phyloP scores from a whole-genome alignment of 2,888 invertebrate genomes.

The Neoitamus cyanurus region DNA sequence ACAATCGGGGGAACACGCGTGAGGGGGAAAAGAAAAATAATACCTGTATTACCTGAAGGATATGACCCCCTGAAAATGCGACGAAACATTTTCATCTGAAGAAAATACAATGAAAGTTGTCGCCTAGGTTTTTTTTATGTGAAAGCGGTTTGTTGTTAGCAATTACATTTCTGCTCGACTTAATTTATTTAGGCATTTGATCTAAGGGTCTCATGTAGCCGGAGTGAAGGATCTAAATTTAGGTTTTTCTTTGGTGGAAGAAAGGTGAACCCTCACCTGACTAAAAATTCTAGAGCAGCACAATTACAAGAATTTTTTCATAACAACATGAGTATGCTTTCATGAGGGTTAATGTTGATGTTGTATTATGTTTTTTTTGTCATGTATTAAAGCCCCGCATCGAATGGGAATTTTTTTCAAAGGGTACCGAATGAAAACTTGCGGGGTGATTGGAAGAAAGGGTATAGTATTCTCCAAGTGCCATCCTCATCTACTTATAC shows the following conservation, averaged over 20 bases:
- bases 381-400: background rate
- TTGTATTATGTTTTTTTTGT: background rate
- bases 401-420: background rate
- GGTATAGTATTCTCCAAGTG: background rate
- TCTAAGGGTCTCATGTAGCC: background rate
- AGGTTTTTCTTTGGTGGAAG: background rate
- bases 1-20: background rate
- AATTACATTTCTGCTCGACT: background rate
- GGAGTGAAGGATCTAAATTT: background rate
- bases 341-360: background rate
- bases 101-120: background rate
- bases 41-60: constrained; percentile 7
- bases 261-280: background rate
- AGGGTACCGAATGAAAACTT: background rate
- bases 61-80: background rate
- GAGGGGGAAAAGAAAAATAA: constrained; percentile 25
- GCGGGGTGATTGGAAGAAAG: background rate
- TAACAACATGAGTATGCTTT: background rate
- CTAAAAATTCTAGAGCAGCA: background rate
- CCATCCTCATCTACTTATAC: too few species aligned
- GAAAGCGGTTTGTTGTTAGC: constrained; percentile 1
- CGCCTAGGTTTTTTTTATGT: background rate
- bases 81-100: constrained; percentile 25
- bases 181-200: background rate
- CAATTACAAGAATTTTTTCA: background rate